Evolutionary conservation across 2,797 vertebrate species (phyloP).

Genomic region (Scyliorhinus canicula): DNA sequence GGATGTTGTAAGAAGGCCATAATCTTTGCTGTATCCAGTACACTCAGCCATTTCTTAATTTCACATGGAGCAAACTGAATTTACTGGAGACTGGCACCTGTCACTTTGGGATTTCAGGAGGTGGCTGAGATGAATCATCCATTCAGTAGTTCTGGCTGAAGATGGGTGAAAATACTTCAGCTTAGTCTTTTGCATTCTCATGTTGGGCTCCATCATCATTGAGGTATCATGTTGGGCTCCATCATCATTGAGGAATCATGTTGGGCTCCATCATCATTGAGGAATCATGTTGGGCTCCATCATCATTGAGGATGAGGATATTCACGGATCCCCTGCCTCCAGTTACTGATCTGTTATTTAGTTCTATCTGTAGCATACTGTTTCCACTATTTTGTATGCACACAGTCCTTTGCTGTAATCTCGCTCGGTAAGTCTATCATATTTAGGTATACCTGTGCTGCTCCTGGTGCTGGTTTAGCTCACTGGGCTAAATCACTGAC

Average conservation of each 20-base stretch:
- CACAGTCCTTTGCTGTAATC: not conserved
- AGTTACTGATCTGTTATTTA: not conserved
- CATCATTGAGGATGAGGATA: not conserved
- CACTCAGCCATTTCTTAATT: not conserved
- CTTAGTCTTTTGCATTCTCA: not conserved
- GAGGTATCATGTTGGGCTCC: too few species aligned
- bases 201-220: too few species aligned
- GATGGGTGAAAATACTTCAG: not conserved
- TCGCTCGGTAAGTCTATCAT: not conserved
- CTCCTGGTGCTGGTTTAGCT: too few species aligned
- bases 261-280: too few species aligned
- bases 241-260: too few species aligned
- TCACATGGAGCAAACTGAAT: not conserved
- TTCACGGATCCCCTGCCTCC: not conserved
- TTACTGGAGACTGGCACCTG: not conserved
- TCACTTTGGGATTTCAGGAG: not conserved
- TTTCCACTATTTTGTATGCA: not conserved
- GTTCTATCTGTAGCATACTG: not conserved
- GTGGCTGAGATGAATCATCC: not conserved
- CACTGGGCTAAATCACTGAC: too few species aligned
- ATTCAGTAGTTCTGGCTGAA: not conserved
- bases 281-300: too few species aligned
- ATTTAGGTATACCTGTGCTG: not conserved
- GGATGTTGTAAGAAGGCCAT: not conserved
- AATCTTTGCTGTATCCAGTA: not conserved